Percentiles rank a stretch among this genome's conserved stretches.
Evolutionary conservation across 2,797 vertebrate genomes (phyloP).

Genomic region (Decapterus maruadsi): DNA sequence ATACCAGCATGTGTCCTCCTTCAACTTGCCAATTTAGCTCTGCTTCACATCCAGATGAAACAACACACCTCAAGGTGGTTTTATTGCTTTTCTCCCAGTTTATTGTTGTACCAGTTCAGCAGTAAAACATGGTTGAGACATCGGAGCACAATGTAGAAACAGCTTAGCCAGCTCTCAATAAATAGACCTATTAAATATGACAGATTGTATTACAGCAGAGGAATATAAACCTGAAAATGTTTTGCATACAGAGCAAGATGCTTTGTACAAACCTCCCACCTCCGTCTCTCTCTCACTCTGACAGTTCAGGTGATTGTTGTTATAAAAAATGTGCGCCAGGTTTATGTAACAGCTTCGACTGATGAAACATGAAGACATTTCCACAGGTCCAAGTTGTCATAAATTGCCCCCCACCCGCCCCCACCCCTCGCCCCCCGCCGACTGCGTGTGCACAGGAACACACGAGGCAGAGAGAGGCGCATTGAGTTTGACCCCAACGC

Average conservation of each 20-base stretch:
- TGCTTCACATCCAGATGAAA: slow-evolving; percentile 44
- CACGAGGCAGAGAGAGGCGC: slow-evolving; percentile 23
- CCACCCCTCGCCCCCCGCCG: no score
- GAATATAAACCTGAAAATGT: slow-evolving; percentile 77
- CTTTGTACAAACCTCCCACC: slow-evolving; percentile 38
- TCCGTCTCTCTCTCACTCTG: slow-evolving; percentile 3
- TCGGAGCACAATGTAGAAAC: slow-evolving; percentile 72
- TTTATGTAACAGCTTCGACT: slow-evolving; percentile 30
- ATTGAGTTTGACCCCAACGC: slow-evolving; percentile 30
- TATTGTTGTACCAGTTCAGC: slow-evolving; percentile 88
- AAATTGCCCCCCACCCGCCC: slow-evolving; percentile 10
- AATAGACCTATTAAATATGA: slow-evolving; percentile 89
- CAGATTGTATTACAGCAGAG: slow-evolving; percentile 87
- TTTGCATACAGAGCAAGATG: slow-evolving; percentile 52
- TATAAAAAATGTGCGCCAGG: slow-evolving; percentile 42
- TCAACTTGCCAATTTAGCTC: slow-evolving; percentile 21
- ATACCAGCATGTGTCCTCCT: slow-evolving; percentile 22
- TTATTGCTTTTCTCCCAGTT: slow-evolving; percentile 80
- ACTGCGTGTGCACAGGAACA: not conserved
- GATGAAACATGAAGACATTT: slow-evolving; percentile 39
- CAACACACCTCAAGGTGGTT: slow-evolving; percentile 32
- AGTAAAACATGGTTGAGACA: slow-evolving; percentile 87
- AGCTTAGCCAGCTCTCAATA: slow-evolving; percentile 74
- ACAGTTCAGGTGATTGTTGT: slow-evolving; percentile 44
- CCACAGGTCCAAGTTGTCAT: slow-evolving; percentile 25